Evolutionary conservation across 2,888 invertebrate genomes (phyloP).

Genomic region (Apantesis nais): DNA sequence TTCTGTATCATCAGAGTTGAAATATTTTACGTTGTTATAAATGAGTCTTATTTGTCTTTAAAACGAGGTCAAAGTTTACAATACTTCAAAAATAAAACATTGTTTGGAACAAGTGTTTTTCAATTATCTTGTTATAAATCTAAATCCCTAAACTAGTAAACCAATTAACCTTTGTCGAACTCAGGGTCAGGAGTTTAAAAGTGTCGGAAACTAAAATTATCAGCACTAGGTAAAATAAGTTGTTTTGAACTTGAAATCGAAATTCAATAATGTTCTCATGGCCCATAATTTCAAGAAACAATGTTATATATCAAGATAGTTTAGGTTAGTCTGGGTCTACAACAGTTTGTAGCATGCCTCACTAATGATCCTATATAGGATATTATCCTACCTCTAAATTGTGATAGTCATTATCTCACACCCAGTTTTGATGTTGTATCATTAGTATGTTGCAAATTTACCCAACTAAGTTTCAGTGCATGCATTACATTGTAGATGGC

Average conservation of each 20-base stretch:
- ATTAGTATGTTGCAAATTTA: not conserved
- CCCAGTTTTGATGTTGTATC: not conserved
- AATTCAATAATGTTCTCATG: conserved; percentile 1
- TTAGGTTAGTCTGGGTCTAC: not conserved
- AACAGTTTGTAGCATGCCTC: conserved; percentile 6
- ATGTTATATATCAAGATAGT: conserved; percentile 1
- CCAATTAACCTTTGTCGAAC: conserved; percentile 6
- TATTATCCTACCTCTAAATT: conserved; percentile 5
- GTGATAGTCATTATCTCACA: conserved; percentile 3
- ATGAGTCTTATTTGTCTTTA: not conserved
- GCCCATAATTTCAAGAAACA: not conserved
- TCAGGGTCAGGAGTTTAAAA: not conserved
- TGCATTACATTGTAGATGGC: not conserved
- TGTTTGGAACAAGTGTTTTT: not conserved
- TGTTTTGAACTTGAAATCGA: conserved; percentile 3
- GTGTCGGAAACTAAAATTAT: not conserved
- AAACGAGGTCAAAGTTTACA: not conserved
- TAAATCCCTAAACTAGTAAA: not conserved
- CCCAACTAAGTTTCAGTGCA: not conserved
- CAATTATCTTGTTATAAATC: not conserved
- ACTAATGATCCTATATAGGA: conserved; percentile 9
- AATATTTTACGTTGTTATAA: not conserved
- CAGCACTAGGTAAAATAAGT: not conserved
- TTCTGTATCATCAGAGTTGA: no score
- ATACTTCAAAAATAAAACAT: not conserved